phyloP scores from a whole-genome alignment of 2,113 vertebrate genomes.

The Lycaon pictus region DNA sequence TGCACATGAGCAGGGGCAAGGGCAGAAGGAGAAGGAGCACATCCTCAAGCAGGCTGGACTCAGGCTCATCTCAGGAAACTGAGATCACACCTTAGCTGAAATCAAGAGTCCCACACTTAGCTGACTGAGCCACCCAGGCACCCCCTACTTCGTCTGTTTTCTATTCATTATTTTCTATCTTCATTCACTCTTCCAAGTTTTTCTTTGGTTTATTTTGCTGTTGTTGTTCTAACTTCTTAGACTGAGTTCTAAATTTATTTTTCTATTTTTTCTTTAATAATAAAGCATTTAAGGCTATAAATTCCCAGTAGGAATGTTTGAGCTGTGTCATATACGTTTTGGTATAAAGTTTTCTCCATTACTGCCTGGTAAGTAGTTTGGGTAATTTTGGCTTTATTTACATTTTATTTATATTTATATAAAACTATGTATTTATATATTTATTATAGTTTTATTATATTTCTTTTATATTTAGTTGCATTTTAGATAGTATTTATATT shows the following conservation, averaged over 20 bases:
- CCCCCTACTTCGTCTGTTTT: not conserved
- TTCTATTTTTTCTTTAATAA: not conserved
- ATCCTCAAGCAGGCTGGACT: too few species aligned
- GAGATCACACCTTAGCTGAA: not conserved
- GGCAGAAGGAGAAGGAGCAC: too few species aligned
- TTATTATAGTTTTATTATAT: slow-evolving; percentile 24
- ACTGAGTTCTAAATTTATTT: not conserved
- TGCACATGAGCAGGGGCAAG: too few species aligned
- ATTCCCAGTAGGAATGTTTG: not conserved
- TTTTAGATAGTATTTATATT: not conserved
- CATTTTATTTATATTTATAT: not conserved
- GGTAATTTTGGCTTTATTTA: slow-evolving; percentile 48
- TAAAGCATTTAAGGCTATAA: not conserved
- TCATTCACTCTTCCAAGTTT: not conserved
- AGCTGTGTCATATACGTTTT: not conserved
- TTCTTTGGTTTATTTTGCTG: slow-evolving; percentile 3
- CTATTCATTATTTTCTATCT: not conserved
- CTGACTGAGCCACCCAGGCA: too few species aligned
- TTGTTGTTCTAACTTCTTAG: not conserved
- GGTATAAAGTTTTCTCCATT: not conserved
- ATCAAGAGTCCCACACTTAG: too few species aligned
- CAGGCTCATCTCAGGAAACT: not conserved
- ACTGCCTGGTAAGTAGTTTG: not conserved
- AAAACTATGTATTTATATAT: not conserved
- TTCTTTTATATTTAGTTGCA: slow-evolving; percentile 46